These are phyloP conservation scores for Odontocerum albicorne DNA, from an alignment of 2,888 invertebrate species.

Conservation along the genomic window DNA sequence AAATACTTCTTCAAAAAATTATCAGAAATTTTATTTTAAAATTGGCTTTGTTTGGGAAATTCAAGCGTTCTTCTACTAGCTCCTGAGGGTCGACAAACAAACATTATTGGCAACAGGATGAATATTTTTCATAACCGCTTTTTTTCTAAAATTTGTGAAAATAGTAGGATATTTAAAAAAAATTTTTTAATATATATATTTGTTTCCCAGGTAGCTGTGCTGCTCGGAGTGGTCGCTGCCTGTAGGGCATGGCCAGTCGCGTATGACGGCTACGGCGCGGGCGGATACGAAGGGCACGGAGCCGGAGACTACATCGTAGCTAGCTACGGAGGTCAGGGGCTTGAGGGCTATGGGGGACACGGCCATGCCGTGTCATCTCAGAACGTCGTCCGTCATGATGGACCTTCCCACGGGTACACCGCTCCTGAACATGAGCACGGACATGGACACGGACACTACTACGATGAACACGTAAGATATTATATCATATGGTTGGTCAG, in stretches of 20 bases:
- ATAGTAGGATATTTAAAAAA: too few species aligned
- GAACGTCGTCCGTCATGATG: slow-evolving; percentile 52
- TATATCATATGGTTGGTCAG: too few species aligned
- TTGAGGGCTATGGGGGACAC: slow-evolving; percentile 44
- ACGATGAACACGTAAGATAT: slow-evolving; percentile 23
- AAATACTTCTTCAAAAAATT: too few species aligned
- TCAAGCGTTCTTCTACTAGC: too few species aligned
- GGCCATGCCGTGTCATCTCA: slow-evolving; percentile 56
- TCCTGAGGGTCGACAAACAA: too few species aligned
- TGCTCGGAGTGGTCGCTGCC: slow-evolving; percentile 28
- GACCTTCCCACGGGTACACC: slow-evolving; percentile 46
- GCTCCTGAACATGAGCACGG: slow-evolving; percentile 30
- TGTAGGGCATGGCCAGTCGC: slow-evolving; percentile 24
- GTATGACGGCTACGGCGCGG: slow-evolving; percentile 11
- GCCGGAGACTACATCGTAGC: neutral
- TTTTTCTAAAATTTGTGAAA: too few species aligned
- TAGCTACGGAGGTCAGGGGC: slow-evolving; percentile 5
- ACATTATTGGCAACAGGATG: too few species aligned
- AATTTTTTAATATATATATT: too few species aligned
- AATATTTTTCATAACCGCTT: too few species aligned
- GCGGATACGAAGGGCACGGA: neutral
- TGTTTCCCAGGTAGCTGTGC: slow-evolving; percentile 21
- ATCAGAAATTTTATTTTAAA: too few species aligned
- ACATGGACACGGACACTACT: slow-evolving; percentile 28
- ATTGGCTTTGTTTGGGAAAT: too few species aligned